These are phyloP conservation scores for Sebastes kiyomatsui DNA, from an alignment of 2,797 vertebrate genomes.

Conservation along the genomic window DNA sequence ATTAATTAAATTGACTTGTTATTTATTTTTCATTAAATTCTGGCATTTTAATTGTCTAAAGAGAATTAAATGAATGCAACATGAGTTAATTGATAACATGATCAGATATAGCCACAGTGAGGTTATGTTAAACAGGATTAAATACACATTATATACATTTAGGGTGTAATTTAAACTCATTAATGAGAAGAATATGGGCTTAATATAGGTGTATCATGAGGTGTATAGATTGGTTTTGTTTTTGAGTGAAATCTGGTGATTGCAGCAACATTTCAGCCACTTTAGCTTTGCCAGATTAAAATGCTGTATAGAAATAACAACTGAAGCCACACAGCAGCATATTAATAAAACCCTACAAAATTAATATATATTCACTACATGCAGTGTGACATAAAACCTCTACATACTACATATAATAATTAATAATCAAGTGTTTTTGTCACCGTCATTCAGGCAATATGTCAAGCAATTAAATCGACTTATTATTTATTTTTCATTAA, in stretches of 20 bases:
- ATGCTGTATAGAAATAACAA: fast-evolving
- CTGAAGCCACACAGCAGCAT: fast-evolving
- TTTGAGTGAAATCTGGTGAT: not conserved
- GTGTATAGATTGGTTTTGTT: not conserved
- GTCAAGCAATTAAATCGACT: not conserved
- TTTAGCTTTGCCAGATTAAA: conserved; percentile 47
- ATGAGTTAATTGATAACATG: fast-evolving
- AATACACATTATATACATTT: not conserved
- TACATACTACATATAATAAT: fast-evolving
- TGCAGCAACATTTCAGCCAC: not conserved
- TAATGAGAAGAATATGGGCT: not conserved
- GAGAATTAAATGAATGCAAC: not conserved
- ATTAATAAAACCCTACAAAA: fast-evolving
- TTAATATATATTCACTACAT: fast-evolving
- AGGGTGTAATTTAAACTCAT: not conserved
- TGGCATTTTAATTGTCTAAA: not conserved
- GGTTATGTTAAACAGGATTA: not conserved
- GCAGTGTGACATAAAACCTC: fast-evolving
- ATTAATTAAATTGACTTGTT: fast-evolving
- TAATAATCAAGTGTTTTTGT: not conserved
- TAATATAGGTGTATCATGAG: too few relatives aligned
- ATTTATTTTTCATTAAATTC: too few relatives aligned
- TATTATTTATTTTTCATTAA: not conserved
- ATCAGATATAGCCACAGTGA: not conserved
- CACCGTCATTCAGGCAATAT: conserved; percentile 31